Evolutionary conservation across 2,888 invertebrate species (phyloP), one percentile per base, ranked within the genome.

Genomic region (Carpatolechia fugitivella): DNA sequence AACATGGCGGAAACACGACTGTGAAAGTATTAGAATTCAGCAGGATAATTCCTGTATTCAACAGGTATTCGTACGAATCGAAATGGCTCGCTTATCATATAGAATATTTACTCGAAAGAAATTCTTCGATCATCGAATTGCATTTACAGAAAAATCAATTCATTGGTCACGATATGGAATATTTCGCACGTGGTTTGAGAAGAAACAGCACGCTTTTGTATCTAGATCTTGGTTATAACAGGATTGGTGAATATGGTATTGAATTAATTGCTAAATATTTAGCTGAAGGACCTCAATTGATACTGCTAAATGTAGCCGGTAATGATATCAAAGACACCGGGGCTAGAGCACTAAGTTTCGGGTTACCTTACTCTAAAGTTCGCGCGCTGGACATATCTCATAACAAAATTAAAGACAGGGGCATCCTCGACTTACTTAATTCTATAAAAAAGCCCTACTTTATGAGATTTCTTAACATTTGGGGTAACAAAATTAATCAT

Each of bases 111-210:
- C 64, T 91, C 0, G 79, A 83, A 69, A 72, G 74, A 36, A 90
- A 90, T 46, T 64, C 63, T 38, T 79, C 77, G 3, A 77, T 93
- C 31, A 76, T 85, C 0, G 92, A 92, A 63, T 67, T 93, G 10
- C 91, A 92, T 74, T 72, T 92, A 20, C 92, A 92, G 68, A 93
- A 93, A 64, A 92, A 91, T 60, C 80, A 90, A 66, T 91, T 93
- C 33, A 85, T 89, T 11, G 91, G 92, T 0, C 93, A 93, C 56
- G 93, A 93, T 63, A 76, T 93, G 38, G 92, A 93, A 60, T 85
- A 85, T 55, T 76, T 93, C 56, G 69, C 88, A 3, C 68, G 85
- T 44, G 93, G 93, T 5, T 76, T 93, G 46, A 70, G 77, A 11
- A 62, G 66, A 0, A 93, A 93, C 64, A 78, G 69, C 1, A 86